A percentile compares a stretch with the other conserved stretches of the same genome.
Conservation (phyloP, 2,888 invertebrate genomes). For the Cantharis nigra region DNA sequence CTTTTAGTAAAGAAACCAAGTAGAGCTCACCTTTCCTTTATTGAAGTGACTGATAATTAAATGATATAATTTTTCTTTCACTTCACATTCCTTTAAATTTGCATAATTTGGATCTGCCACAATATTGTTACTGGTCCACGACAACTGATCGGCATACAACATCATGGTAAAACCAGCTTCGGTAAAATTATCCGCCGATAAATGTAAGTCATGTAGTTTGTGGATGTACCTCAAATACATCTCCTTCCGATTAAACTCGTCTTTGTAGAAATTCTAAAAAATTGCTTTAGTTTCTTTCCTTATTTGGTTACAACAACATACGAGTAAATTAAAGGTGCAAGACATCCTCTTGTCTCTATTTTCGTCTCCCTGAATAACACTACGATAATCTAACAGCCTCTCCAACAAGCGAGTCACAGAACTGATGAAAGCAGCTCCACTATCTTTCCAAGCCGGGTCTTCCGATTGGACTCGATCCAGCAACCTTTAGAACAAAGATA, state of each 20-base stretch:
- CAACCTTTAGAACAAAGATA: conserved; percentile 60
- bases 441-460: conserved; percentile 88
- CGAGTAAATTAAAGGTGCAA: conserved; percentile 91
- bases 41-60: conserved; percentile 92
- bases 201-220: conserved; percentile 89
- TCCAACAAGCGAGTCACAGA: conserved; percentile 89
- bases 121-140: conserved; percentile 75
- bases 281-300: conserved; percentile 4
- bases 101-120: conserved; percentile 71
- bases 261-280: conserved; percentile 90
- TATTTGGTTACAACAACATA: conserved; percentile 52
- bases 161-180: conserved; percentile 95
- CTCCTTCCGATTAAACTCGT: conserved; percentile 92
- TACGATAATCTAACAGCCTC: conserved; percentile 88
- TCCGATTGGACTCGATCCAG: conserved; percentile 83
- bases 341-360: conserved; percentile 95
- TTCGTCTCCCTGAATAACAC: conserved; percentile 94
- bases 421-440: conserved; percentile 89
- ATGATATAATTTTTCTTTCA: conserved; percentile 86
- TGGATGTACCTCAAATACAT: conserved; percentile 96
- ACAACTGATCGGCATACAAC: conserved; percentile 88
- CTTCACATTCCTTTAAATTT: conserved; percentile 83
- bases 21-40: conserved; percentile 76
- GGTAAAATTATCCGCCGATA: conserved; percentile 88
- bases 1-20: no score